Percentiles rank a stretch among this genome's conserved stretches.
phyloP scores from a whole-genome alignment of 2,797 vertebrate species.

The Hybognathus amarus region DNA sequence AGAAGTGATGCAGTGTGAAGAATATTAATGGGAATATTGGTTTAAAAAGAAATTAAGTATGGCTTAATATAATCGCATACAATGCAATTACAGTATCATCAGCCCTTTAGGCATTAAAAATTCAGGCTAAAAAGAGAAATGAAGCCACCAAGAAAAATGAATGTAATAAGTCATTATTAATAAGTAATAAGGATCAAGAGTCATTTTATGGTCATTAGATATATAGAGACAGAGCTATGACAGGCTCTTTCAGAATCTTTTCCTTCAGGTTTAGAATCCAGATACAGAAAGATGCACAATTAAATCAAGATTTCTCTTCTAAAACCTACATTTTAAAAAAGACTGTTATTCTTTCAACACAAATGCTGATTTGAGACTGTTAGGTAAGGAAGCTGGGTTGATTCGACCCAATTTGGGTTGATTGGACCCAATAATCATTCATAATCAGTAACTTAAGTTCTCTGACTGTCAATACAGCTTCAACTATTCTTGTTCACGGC shows the following conservation, averaged over 20 bases:
- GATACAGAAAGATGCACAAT: not conserved
- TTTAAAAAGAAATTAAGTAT: not conserved
- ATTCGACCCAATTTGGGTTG: not conserved
- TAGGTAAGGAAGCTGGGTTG: not conserved
- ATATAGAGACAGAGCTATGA: not conserved
- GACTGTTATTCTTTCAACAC: not conserved
- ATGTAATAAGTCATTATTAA: not conserved
- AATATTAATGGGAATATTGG: not conserved
- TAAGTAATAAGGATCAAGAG: not conserved
- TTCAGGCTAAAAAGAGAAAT: slow-evolving; percentile 9
- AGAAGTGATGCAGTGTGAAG: not conserved
- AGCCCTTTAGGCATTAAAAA: not conserved
- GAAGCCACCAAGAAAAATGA: not conserved
- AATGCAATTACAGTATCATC: slow-evolving; percentile 4
- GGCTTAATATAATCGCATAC: not conserved
- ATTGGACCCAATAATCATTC: not conserved
- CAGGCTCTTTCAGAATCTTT: not conserved
- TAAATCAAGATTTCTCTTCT: not conserved
- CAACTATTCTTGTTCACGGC: not conserved
- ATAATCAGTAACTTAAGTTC: not conserved
- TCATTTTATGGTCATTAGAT: not conserved
- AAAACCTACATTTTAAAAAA: not conserved
- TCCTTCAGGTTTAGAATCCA: not conserved
- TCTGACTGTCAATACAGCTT: not conserved
- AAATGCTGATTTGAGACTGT: not conserved